Evolutionary conservation across 2,888 invertebrate species (phyloP).

Genomic region (Athalia cordata): DNA sequence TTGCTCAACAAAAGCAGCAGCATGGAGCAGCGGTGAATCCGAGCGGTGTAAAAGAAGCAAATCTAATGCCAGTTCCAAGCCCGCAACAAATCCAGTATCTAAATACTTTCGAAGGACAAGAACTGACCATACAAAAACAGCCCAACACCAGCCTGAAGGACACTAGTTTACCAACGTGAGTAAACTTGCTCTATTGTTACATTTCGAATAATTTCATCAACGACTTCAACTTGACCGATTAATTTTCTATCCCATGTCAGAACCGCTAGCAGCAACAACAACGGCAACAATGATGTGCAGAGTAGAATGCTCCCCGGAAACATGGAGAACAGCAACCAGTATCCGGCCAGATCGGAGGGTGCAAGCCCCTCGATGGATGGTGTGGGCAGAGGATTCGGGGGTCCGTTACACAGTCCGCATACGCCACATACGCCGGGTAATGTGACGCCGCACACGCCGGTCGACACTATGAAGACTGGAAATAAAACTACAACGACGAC

Average conservation of each 20-base stretch:
- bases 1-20: conserved; percentile 79
- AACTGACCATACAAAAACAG: conserved; percentile 96
- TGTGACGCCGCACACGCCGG: conserved; percentile 69
- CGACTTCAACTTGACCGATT: conserved; percentile 2
- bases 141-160: conserved; percentile 93
- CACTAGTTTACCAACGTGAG: conserved; percentile 84
- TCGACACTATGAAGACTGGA: conserved; percentile 61
- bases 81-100: conserved; percentile 97
- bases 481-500: conserved; percentile 64
- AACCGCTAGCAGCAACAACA: conserved; percentile 58
- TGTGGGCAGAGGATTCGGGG: conserved; percentile 68
- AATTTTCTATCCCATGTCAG: conserved; percentile 54
- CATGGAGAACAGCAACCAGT: conserved; percentile 66
- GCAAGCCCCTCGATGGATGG: conserved; percentile 71
- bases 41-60: conserved; percentile 84
- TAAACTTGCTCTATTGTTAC: not conserved
- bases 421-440: conserved; percentile 71
- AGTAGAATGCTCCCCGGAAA: conserved; percentile 66
- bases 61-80: conserved; percentile 96
- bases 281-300: conserved; percentile 65
- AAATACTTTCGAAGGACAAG: conserved; percentile 97
- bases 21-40: conserved; percentile 68
- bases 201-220: not conserved
- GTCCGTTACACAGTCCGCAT: conserved; percentile 70
- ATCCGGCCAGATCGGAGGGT: conserved; percentile 66